Evolutionary conservation across 1,140 invertebrate species (phyloP), one percentile per base, ranked within the genome.

Genomic region (Chionoecetes opilio): DNA sequence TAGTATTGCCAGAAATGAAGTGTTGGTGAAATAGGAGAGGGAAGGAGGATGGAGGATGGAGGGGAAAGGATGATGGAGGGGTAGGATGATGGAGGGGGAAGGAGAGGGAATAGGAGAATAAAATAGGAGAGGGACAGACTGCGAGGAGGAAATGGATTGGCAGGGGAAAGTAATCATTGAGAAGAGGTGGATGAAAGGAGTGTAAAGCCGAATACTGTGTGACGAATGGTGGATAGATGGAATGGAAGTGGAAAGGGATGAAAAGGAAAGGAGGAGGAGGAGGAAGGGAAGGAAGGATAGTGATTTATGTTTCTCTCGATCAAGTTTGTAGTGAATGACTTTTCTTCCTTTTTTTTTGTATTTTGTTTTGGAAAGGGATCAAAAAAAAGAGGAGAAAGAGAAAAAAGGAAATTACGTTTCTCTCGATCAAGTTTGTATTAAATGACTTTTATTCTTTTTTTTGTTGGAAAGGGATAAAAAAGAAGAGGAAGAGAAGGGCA

Each of bases 131-230:
- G 26, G 63, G 21, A 21, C 21, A 75, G 63, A 26, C n/a, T n/a
- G 21, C 2, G 11, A n/a, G 63, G n/a, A n/a, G 63, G n/a, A 75
- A 75, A 75, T 75, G 63, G 63, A 75, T n/a, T n/a, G 63, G 63
- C 63, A 75, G 63, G 63, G 63, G n/a, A 75, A 26, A 75, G n/a
- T 75, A 75, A 75, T 75, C 63, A 75, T 11, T 75, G 63, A 75
- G 63, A 75, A 75, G 63, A 75, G 53, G 53, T 14, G n/a, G 63
- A 75, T 75, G 63, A 75, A 75, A 75, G 63, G 63, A 75, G 63
- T 75, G 11, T 75, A 26, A 75, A n/a, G 63, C n/a, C 0, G 9
- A 75, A 75, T 26, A n/a, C 21, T 75, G 63, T 75, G 63, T 46
- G 41, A 14, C 41, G 14, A 5, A 14, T n/a, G n/a, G n/a, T n/a